Conservation (phyloP, 2,888 invertebrate genomes). For the Caenorhabditis sp. region DNA sequence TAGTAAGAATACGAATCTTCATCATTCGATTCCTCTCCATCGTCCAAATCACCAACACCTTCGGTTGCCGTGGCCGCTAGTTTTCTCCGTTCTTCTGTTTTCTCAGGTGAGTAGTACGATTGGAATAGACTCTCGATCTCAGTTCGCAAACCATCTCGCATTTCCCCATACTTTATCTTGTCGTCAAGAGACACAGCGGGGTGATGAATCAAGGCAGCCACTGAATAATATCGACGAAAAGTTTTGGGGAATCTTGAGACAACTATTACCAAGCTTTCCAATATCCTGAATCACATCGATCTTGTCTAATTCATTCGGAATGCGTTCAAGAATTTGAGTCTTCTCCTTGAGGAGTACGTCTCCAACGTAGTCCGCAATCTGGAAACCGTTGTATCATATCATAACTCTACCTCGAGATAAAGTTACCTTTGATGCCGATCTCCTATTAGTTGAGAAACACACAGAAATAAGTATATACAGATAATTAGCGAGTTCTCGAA, state of each 20-base stretch:
- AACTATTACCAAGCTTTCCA: constrained; percentile 63
- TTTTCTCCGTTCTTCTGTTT: constrained; percentile 1
- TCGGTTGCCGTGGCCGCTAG: neutral
- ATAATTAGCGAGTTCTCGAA: constrained; percentile 36
- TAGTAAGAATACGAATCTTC: neutral
- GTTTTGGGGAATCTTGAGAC: too few species aligned
- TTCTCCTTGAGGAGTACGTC: constrained; percentile 38
- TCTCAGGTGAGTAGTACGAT: constrained; percentile 19
- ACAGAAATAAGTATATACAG: constrained; percentile 48
- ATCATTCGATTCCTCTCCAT: constrained; percentile 23
- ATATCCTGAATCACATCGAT: constrained; percentile 43
- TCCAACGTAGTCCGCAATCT: constrained; percentile 43
- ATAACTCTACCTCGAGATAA: too few species aligned
- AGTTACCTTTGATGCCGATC: constrained; percentile 53
- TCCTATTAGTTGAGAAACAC: constrained; percentile 44
- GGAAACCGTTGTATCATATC: too few species aligned
- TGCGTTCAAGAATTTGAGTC: constrained; percentile 18
- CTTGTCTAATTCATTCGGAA: constrained; percentile 38
- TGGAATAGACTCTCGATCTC: constrained; percentile 31
- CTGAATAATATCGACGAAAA: constrained; percentile 48
- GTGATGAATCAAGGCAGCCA: constrained; percentile 68
- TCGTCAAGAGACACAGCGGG: constrained; percentile 65
- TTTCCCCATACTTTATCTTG: constrained; percentile 46
- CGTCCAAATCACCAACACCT: neutral
- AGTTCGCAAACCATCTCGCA: constrained; percentile 48